Conservation (phyloP, 2,113 vertebrate genomes). For the Cottus gobio region DNA sequence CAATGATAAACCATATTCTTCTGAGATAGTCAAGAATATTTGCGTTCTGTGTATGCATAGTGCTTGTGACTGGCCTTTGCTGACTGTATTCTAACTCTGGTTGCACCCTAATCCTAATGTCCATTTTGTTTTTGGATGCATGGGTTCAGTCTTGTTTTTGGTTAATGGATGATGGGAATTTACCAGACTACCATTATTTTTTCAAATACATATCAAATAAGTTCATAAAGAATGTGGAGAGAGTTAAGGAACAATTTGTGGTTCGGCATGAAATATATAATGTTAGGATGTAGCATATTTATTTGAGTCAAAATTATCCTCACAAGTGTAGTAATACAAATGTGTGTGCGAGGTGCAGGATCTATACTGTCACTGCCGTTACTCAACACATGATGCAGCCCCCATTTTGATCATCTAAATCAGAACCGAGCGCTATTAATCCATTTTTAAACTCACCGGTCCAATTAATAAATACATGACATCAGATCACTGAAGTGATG, state of each 20-base stretch:
- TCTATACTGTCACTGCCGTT: not conserved
- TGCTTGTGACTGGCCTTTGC: no score
- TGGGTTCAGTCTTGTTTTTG: not conserved
- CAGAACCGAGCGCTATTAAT: constrained; percentile 51
- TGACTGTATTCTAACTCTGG: not conserved
- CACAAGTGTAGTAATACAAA: not conserved
- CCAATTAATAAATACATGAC: constrained; percentile 70
- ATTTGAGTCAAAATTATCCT: not conserved
- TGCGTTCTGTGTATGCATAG: no score
- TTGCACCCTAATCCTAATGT: not conserved
- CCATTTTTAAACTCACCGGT: constrained; percentile 60
- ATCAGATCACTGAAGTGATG: constrained; percentile 49
- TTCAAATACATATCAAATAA: not conserved
- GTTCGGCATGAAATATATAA: not conserved
- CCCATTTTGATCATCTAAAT: constrained; percentile 18
- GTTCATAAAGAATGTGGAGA: no score
- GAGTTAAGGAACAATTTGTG: not conserved
- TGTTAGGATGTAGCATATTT: not conserved
- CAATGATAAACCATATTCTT: not conserved
- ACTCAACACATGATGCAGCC: not conserved
- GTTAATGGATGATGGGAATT: not conserved
- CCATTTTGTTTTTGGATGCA: not conserved
- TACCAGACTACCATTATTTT: not conserved
- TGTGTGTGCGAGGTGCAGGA: not conserved
- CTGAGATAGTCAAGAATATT: not conserved